Percentiles rank a stretch among this genome's conserved stretches.
Conservation (phyloP, 2,113 vertebrate genomes). For the Eurypyga helias region DNA sequence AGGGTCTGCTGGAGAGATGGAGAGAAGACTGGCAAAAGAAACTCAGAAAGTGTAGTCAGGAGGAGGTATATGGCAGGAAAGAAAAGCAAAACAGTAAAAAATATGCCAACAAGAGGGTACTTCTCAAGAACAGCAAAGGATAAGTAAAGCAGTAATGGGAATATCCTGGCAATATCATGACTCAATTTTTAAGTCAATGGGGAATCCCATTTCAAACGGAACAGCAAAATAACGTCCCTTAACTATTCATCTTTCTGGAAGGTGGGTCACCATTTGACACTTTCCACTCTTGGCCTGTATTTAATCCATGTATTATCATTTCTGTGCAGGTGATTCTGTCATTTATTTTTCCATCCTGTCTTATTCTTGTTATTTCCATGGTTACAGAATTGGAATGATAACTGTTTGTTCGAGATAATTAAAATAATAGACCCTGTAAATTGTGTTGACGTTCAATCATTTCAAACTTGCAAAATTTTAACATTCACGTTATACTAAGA, state of each 20-base stretch:
- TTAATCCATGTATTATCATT: constrained; percentile 43
- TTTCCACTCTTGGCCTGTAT: background rate
- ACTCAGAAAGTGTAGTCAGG: background rate
- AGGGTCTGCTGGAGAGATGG: background rate
- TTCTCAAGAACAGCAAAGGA: background rate
- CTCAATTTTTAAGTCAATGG: background rate
- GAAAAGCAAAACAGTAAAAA: background rate
- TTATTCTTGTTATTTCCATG: constrained; percentile 25
- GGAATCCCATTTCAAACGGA: background rate
- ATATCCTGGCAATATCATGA: background rate
- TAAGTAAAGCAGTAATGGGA: background rate
- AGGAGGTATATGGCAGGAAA: background rate
- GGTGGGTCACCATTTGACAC: background rate
- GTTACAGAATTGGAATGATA: constrained; percentile 26
- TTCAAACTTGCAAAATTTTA: background rate
- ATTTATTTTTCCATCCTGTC: constrained; percentile 22
- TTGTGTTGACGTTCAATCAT: background rate
- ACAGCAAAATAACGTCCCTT: background rate
- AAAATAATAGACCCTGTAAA: background rate
- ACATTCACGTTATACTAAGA: background rate
- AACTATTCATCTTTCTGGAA: constrained; percentile 15
- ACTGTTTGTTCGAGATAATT: constrained; percentile 11
- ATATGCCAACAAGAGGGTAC: background rate
- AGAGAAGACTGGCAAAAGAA: background rate
- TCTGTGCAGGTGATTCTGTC: background rate